Base-by-base conservation (phyloP, 2,113 vertebrate genomes). In the Mixornis gularis region DNA sequence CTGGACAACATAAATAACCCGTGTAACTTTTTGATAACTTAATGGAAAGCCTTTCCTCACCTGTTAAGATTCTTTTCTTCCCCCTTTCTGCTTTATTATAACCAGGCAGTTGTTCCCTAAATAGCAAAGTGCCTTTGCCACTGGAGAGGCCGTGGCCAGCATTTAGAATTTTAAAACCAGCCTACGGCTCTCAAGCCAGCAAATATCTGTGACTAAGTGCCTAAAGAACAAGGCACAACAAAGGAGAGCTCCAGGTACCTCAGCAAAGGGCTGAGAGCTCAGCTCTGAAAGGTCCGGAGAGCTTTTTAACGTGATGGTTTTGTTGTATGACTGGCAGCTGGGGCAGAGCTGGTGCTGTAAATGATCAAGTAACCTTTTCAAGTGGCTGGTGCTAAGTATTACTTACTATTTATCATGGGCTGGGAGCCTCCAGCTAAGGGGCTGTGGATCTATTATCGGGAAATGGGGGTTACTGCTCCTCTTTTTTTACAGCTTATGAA, bases 141-240 rank as follows among this genome's bases (percentile, higher is more conserved):
- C 72, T 51, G 38, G 64, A 91, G 90, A 72, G 48, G 83, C 87
- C 10, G 4, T 53, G 71, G 82, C 87, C 78, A 10, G 68, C 34
- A 43, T 81, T 95, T 68, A 93, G 92, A 90, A 92, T 86, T 93
- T 90, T 84, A 79, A 79, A 94, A 83, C 64, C 44, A 93, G 87
- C 90, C 87, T 56, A 63, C 56, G 11, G 76, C 93, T 91, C 84
- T 89, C 82, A 85, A 95, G 94, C 68, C 89, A 94, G 95, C 94
- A 95, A 95, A 95, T 92, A 94, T 79, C 96, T 95, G 85, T 93
- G 92, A 89, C 92, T 95, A 93, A 95, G 93, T 92, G 88, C 94
- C 88, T 87, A 60, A 84, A 89, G 87, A 93, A 80, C 78, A 85
- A 77, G 84, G 87, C 89, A 84, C 90, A 92, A 93, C 89, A 90